A percentile compares a stretch with the other conserved stretches of the same genome.
Conservation (phyloP, 1,140 invertebrate species). For the Drusus annulatus region DNA sequence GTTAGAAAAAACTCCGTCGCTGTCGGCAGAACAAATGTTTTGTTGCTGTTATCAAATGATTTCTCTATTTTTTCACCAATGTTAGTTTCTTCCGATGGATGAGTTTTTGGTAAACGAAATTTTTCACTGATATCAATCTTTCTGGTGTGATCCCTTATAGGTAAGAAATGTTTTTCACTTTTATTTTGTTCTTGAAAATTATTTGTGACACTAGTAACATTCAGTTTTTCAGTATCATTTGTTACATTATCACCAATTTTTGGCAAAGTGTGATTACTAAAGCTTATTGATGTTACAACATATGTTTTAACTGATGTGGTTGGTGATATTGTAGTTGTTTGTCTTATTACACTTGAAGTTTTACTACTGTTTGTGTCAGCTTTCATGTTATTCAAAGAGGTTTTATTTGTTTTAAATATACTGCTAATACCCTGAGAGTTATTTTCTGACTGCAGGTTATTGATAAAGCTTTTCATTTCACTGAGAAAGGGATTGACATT, state of each 20-base stretch:
- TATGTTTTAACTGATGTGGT: slow-evolving; percentile 60
- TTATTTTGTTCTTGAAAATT: not conserved
- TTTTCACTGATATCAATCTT: slow-evolving; percentile 57
- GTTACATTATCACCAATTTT: slow-evolving; percentile 31
- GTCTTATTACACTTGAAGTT: slow-evolving; percentile 49
- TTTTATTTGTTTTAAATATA: slow-evolving; percentile 4
- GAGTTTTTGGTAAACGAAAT: slow-evolving; percentile 56
- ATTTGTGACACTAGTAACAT: not conserved
- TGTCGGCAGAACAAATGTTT: slow-evolving; percentile 49
- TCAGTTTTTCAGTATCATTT: not conserved
- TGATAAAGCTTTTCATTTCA: slow-evolving; percentile 61
- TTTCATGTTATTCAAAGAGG: slow-evolving; percentile 43
- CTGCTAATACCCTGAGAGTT: slow-evolving; percentile 8
- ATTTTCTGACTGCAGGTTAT: slow-evolving; percentile 57
- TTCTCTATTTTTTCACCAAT: slow-evolving; percentile 45
- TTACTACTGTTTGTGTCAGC: slow-evolving; percentile 59
- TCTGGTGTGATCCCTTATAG: slow-evolving; percentile 56
- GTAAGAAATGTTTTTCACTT: not conserved
- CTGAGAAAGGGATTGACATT: slow-evolving; percentile 53
- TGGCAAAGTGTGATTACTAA: slow-evolving; percentile 12
- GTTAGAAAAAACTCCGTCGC: slow-evolving; percentile 56
- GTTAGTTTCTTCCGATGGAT: slow-evolving; percentile 50
- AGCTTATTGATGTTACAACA: slow-evolving; percentile 60
- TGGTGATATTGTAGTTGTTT: slow-evolving; percentile 57
- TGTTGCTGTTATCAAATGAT: slow-evolving; percentile 35